Base-by-base conservation (phyloP, 2,888 invertebrate species). In the Camptogramma bilineatum region DNA sequence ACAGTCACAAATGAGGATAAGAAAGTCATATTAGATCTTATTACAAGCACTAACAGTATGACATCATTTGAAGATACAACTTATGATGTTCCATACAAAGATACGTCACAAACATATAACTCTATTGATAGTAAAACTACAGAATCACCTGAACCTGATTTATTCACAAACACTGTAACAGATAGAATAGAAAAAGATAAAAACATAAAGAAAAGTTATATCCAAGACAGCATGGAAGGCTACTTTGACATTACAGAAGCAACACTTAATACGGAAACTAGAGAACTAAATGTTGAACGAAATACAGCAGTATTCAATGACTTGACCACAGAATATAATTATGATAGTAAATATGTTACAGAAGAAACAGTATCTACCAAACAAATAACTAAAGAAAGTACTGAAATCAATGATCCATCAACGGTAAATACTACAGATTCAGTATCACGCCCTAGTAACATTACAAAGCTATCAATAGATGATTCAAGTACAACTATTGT, bases 191-290 rank as follows among this genome's bases (percentile, higher is more conserved):
- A 31, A 21, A 53, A 1, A 42, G 17, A 42, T 28, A 65, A 65
- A 61, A 53, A 65, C 18, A 31, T 18, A n/a, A 65, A 65, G 50
- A 65, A 65, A 57, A 53, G 7, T 8, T 34, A 8, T 13, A n/a
- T 39, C 9, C 61, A 57, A 57, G 53, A 44, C 19, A 53, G 10
- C 19, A 13, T 39, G 10, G 56, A 57, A 48, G 39, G 52, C 21
- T 51, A 52, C 19, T 52, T 62, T 4, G 56, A 63, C 24, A 13
- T 53, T 21, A 61, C 60, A 39, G 47, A 64, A 47, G 28, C 24
- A 52, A 9, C 7, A 4, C 8, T 42, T 0, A 61, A 17, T 51
- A 50, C 53, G 50, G 50, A 57, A 21, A 50, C 13, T 28, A 56
- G 44, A 53, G 64, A 60, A 21, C 21, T 16, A 0, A 44, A 44